Conservation (phyloP, 64 coral and sea anemone genomes). For the Porites lutea region DNA sequence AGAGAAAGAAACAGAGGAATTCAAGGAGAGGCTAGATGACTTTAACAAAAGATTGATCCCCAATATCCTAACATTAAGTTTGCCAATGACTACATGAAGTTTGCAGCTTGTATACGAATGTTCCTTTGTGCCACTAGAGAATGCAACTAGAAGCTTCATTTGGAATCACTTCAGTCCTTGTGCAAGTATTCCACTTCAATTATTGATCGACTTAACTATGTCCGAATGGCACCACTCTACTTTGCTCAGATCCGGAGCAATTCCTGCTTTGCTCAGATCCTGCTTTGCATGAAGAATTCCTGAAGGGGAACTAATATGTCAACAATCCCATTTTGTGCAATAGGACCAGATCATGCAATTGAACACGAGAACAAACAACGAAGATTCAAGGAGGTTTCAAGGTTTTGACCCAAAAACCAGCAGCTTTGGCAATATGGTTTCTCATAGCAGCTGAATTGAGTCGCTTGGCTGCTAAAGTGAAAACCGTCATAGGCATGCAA, state of each 20-base stretch:
- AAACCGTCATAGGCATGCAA: background rate
- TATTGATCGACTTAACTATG: conserved; percentile 35
- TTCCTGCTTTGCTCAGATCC: conserved; percentile 39
- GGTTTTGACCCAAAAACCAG: conserved; percentile 59
- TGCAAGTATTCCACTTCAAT: conserved; percentile 40
- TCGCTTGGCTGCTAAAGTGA: conserved; percentile 16
- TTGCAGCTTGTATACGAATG: conserved; percentile 1
- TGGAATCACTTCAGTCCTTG: conserved; percentile 45
- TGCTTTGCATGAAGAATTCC: conserved; percentile 32
- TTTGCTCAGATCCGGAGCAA: conserved; percentile 30
- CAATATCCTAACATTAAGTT: conserved; percentile 5
- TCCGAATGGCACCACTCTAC: conserved; percentile 34
- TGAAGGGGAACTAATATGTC: conserved; percentile 38
- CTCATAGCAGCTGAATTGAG: conserved; percentile 49
- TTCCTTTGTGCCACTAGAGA: conserved; percentile 33
- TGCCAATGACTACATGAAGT: conserved; percentile 19
- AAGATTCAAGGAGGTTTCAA: conserved; percentile 65
- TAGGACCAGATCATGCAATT: conserved; percentile 53
- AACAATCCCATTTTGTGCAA: conserved; percentile 75
- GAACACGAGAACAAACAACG: conserved; percentile 65
- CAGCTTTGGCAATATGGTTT: conserved; percentile 55
- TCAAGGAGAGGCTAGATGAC: conserved; percentile 13
- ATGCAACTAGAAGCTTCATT: conserved; percentile 48
- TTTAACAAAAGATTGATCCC: conserved; percentile 34
- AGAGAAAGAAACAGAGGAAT: background rate